Base-by-base conservation (phyloP, 1,140 invertebrate genomes). In the Acromyrmex charruanus region DNA sequence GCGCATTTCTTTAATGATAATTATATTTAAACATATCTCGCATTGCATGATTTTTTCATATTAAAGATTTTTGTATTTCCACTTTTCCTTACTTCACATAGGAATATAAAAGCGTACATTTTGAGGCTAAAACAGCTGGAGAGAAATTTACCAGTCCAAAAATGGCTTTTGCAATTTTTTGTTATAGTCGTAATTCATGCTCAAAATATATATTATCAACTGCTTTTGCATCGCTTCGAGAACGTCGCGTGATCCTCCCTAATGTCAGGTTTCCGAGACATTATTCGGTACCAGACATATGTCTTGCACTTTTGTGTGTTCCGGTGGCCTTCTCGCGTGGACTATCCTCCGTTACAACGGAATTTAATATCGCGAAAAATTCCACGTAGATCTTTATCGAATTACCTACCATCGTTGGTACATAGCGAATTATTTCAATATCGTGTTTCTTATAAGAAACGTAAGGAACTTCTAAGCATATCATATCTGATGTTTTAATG, bases 331-430 rank as follows among this genome's bases (percentile, higher is more conserved):
- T 16, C 10, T 61, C 21, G 53, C 44, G 51, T 86, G 35, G n/a
- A 31, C 44, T 68, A 61, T 18, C 7, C 4, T 86, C 65, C 44
- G 18, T 59, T 80, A 28, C 28, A 71, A 68, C 21, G 61, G 51
- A 85, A 85, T 87, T 87, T 87, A 87, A 87, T 87, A 85, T 84
- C 25, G 35, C n/a, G 39, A 72, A 55, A 53, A 75, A 81, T 65
- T 14, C 65, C 9, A 49, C 18, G 53, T 51, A n/a, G 39, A 51
- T 79, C 16, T 44, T 44, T 77, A 7, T 66, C 44, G 28, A 66
- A 68, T 61, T 18, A 25, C n/a, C 21, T 44, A 61, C 21, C 4
- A 35, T 68, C 44, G 25, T 9, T 35, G 0, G 35, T 12, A 5
- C 18, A 31, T 69, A 25, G 28, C 49, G 9, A 53, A 80, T 80